Conservation (phyloP, 2,888 invertebrate genomes). For the Podabrus alpinus region DNA sequence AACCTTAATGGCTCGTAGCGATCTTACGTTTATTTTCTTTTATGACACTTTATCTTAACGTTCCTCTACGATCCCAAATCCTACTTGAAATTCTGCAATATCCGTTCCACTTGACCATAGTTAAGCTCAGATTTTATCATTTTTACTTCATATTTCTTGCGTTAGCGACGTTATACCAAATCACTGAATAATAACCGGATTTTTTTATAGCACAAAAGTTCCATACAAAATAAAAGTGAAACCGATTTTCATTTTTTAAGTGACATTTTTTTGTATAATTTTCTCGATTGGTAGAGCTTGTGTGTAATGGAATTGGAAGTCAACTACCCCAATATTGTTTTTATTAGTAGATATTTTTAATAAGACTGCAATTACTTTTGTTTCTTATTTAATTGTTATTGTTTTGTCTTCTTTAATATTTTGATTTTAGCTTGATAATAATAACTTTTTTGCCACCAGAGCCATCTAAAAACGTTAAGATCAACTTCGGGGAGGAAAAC, state of each 20-base stretch:
- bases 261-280: no score
- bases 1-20: not conserved
- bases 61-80: not conserved
- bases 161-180: not conserved
- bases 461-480: not conserved
- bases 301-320: no score
- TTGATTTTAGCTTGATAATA: not conserved
- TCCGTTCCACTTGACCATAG: conserved; percentile 11
- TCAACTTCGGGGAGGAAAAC: not conserved
- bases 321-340: no score
- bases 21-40: conserved; percentile 13
- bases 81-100: conserved; percentile 17
- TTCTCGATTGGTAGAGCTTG: no score
- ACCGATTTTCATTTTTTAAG: no score
- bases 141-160: not conserved
- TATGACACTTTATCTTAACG: conserved; percentile 3
- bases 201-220: not conserved
- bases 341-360: no score
- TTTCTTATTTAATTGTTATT: no score
- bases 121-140: conserved; percentile 14
- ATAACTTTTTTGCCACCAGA: not conserved
- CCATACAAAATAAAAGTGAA: not conserved
- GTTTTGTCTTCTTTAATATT: not conserved
- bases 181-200: not conserved
- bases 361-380: no score